Evolutionary conservation across 2,113 vertebrate genomes (phyloP).

Genomic region (Hystrix brachyura): DNA sequence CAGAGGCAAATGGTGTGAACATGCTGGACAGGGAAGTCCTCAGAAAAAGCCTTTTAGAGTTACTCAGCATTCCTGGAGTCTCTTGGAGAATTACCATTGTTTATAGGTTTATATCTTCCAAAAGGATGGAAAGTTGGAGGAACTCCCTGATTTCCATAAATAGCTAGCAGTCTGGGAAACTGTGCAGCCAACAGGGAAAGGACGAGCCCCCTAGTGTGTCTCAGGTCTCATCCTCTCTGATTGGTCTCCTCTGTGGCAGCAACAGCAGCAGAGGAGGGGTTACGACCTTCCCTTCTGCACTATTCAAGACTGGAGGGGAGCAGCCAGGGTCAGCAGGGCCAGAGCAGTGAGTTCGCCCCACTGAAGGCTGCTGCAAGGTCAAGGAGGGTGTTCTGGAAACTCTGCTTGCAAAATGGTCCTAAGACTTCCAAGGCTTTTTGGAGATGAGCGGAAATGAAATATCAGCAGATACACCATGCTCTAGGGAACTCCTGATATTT

Average conservation of each 20-base stretch:
- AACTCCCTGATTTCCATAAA: slow-evolving; percentile 17
- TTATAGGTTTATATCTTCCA: slow-evolving; percentile 41
- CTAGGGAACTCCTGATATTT: not conserved
- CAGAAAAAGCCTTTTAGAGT: not conserved
- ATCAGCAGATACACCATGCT: not conserved
- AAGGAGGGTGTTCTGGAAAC: not conserved
- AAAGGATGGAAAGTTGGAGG: not conserved
- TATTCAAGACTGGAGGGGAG: not conserved
- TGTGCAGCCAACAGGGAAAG: not conserved
- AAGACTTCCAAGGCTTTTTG: not conserved
- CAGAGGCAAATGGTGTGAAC: not conserved
- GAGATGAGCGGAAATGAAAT: not conserved
- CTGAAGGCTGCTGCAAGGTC: not conserved
- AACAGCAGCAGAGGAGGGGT: too few relatives aligned
- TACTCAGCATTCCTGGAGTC: not conserved
- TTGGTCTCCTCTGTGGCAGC: not conserved
- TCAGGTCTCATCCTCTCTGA: not conserved
- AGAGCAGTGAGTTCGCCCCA: not conserved
- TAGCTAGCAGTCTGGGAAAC: not conserved
- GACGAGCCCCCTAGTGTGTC: not conserved
- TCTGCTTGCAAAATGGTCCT: not conserved
- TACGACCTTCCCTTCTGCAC: not conserved
- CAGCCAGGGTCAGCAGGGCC: not conserved
- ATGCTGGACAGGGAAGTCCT: not conserved
- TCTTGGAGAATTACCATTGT: not conserved